These are phyloP conservation scores for Oryzias sinensis DNA, from an alignment of 2,797 vertebrate species.

Conservation along the genomic window DNA sequence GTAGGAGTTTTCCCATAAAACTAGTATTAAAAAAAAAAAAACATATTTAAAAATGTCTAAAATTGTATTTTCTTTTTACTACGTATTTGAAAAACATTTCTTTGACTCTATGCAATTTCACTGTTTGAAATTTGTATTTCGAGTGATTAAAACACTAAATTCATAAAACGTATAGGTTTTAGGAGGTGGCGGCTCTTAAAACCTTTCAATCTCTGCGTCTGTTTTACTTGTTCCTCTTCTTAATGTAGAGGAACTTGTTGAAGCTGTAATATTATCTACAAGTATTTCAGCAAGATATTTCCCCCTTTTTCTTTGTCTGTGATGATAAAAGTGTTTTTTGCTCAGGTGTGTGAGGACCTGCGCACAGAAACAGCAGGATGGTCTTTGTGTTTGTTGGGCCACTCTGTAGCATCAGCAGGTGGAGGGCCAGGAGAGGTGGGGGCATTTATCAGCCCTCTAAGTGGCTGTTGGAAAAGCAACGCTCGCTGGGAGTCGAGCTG, in stretches of 20 bases:
- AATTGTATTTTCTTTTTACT: too few relatives aligned
- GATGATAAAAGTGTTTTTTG: conserved; percentile 6
- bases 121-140: too few relatives aligned
- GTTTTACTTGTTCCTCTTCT: background rate
- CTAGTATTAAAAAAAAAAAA: too few relatives aligned
- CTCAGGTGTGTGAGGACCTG: conserved; percentile 4
- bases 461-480: conserved; percentile 83
- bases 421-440: conserved; percentile 38
- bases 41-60: too few relatives aligned
- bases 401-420: conserved; percentile 40
- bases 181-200: too few relatives aligned
- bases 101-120: too few relatives aligned
- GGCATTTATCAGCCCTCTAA: conserved; percentile 82
- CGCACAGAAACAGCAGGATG: conserved; percentile 13
- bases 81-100: too few relatives aligned
- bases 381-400: conserved; percentile 5
- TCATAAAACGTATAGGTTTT: too few relatives aligned
- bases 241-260: background rate
- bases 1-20: too few relatives aligned
- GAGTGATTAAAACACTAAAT: too few relatives aligned
- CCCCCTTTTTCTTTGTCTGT: background rate
- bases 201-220: too few relatives aligned
- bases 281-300: too few relatives aligned
- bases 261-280: background rate
- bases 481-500: conserved; percentile 82